Percentiles rank a stretch among this genome's conserved stretches.
These are phyloP conservation scores for Cotesia congregata DNA, from an alignment of 2,888 invertebrate species.

Conservation along the genomic window DNA sequence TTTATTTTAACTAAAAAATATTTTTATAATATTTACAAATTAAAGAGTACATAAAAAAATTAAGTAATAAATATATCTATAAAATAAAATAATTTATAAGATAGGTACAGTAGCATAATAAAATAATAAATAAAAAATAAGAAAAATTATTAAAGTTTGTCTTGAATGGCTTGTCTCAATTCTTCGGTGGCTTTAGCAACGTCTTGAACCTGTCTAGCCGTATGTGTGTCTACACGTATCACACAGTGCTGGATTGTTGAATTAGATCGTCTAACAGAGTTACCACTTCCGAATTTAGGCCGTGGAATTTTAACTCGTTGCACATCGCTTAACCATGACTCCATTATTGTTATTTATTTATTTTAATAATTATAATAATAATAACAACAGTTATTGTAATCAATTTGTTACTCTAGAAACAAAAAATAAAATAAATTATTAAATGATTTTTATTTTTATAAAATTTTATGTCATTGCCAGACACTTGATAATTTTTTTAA, in stretches of 20 bases:
- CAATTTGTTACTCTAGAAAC: neutral
- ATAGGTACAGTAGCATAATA: conserved; percentile 41
- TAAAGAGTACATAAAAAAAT: too few relatives aligned
- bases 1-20: too few relatives aligned
- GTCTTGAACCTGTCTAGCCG: conserved; percentile 69
- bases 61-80: too few relatives aligned
- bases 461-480: too few relatives aligned
- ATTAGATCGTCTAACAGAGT: conserved; percentile 70
- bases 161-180: conserved; percentile 81
- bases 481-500: too few relatives aligned
- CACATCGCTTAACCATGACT: conserved; percentile 87
- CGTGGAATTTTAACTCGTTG: conserved; percentile 87
- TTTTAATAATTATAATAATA: neutral
- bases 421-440: neutral
- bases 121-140: conserved; percentile 15
- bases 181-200: conserved; percentile 82
- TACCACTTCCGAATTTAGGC: conserved; percentile 82
- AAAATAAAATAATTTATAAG: neutral
- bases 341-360: conserved; percentile 73
- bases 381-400: conserved; percentile 21
- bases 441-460: neutral
- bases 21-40: too few relatives aligned
- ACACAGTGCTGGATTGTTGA: conserved; percentile 76
- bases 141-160: conserved; percentile 77
- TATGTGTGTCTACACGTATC: conserved; percentile 71